Percentiles rank a stretch among this genome's conserved stretches.
Evolutionary conservation across 2,797 vertebrate species (phyloP).

Genomic region (Carcharodon carcharias): DNA sequence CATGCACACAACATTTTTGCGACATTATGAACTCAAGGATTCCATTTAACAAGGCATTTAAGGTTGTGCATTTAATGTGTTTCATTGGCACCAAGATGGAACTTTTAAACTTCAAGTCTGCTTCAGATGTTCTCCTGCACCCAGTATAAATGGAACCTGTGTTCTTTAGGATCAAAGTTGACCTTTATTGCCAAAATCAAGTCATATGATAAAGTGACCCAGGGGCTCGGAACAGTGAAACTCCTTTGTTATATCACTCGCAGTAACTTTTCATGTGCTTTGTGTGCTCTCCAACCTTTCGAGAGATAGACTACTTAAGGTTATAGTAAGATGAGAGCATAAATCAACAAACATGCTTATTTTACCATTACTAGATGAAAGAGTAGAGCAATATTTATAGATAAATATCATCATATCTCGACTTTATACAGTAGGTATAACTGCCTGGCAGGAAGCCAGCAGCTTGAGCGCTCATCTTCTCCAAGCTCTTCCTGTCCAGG

Average conservation of each 20-base stretch:
- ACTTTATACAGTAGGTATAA: no score
- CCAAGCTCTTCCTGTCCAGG: not conserved
- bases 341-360: no score
- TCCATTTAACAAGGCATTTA: not conserved
- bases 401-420: no score
- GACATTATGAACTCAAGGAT: not conserved
- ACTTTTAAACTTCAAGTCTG: not conserved
- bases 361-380: no score
- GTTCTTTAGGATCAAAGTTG: not conserved
- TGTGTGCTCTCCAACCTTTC: not conserved
- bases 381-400: no score
- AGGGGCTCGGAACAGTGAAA: not conserved
- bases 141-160: not conserved
- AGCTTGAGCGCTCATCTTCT: not conserved
- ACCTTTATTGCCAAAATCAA: not conserved
- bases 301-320: not conserved
- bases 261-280: not conserved
- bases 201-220: not conserved
- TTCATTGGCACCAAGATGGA: not conserved
- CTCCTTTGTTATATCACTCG: not conserved
- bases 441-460: not conserved
- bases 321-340: no score
- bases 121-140: not conserved
- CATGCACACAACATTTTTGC: not conserved
- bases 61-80: not conserved